These are phyloP conservation scores for Isotomurus palustris DNA, from an alignment of 2,888 invertebrate genomes.

Conservation along the genomic window DNA sequence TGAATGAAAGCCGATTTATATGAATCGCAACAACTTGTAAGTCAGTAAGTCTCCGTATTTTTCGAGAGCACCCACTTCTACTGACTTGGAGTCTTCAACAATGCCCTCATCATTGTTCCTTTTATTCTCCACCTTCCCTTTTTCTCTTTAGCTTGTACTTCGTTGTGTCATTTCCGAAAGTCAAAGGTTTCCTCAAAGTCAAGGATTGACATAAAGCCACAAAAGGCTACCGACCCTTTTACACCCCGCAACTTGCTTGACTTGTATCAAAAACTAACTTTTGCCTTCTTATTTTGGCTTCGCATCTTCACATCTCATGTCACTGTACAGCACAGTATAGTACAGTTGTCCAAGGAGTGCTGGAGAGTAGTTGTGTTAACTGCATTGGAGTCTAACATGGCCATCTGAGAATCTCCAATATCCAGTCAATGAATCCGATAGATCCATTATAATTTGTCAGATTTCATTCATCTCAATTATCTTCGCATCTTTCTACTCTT, in stretches of 20 bases:
- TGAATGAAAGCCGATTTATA: not conserved
- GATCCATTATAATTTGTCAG: constrained; percentile 45
- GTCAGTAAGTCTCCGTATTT: not conserved
- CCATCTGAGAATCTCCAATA: too few relatives aligned
- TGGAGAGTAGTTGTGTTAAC: too few relatives aligned
- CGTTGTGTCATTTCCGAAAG: not conserved
- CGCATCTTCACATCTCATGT: too few relatives aligned
- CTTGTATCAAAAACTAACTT: too few relatives aligned
- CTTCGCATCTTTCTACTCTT: constrained; percentile 1
- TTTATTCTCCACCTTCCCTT: not conserved
- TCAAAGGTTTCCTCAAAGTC: not conserved
- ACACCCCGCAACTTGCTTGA: too few relatives aligned
- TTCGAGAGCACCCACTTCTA: not conserved
- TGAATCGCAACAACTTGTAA: not conserved
- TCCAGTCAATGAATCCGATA: too few relatives aligned
- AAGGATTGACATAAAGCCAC: too few relatives aligned
- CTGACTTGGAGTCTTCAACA: not conserved
- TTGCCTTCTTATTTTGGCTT: too few relatives aligned
- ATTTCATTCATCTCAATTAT: constrained; percentile 23
- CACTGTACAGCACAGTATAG: too few relatives aligned
- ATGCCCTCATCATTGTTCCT: not conserved
- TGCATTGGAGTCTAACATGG: too few relatives aligned
- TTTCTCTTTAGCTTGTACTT: not conserved
- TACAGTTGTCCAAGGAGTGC: too few relatives aligned
- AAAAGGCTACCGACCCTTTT: too few relatives aligned